phyloP scores from a whole-genome alignment of 2,113 vertebrate species.

The Argyrosomus japonicus region DNA sequence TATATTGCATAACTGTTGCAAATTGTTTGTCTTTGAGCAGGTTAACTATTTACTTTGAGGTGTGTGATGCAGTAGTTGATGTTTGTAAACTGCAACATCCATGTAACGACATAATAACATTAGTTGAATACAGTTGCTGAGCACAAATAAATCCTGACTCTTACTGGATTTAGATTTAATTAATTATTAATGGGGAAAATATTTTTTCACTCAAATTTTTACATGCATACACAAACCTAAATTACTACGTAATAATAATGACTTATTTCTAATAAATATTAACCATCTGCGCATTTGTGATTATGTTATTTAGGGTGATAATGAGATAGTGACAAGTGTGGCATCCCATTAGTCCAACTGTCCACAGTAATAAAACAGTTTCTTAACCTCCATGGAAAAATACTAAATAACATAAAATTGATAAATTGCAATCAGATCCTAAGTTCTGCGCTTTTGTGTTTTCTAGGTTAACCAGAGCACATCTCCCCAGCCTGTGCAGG shows the following conservation, averaged over 20 bases:
- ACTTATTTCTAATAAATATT: background rate
- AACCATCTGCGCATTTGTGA: background rate
- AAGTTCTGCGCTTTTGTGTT: slow-evolving; percentile 37
- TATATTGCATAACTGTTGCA: background rate
- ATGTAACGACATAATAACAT: background rate
- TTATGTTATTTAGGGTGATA: background rate
- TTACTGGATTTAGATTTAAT: background rate
- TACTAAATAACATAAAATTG: background rate
- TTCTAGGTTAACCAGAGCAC: slow-evolving; percentile 78
- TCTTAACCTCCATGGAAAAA: background rate
- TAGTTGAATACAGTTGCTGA: background rate
- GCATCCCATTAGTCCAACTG: background rate
- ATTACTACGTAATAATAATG: no score
- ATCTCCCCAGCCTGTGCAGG: slow-evolving; percentile 82
- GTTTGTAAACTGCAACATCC: background rate
- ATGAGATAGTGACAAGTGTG: background rate
- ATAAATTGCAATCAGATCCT: background rate
- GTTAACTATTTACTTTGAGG: background rate
- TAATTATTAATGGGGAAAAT: no score
- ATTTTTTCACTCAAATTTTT: no score
- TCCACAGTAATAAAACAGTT: background rate
- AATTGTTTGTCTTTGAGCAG: slow-evolving; percentile 14
- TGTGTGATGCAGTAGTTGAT: background rate
- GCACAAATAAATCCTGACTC: background rate
- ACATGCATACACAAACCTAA: no score